Percentiles rank a stretch among this genome's conserved stretches.
Evolutionary conservation across 2,113 vertebrate genomes (phyloP).

Genomic region (Anguilla japonica): DNA sequence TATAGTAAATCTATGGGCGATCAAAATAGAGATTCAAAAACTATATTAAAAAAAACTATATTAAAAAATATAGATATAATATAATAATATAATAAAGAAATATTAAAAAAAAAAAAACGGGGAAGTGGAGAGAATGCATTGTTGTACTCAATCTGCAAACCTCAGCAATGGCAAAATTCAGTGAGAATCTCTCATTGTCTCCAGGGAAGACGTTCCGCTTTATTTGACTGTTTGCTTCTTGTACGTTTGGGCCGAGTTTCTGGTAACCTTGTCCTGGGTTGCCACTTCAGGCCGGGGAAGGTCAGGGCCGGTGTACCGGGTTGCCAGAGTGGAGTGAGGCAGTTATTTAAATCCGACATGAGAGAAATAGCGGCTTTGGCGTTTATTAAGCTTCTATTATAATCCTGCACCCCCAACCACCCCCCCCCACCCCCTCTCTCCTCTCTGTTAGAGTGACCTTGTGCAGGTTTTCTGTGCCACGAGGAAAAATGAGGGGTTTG

Average conservation of each 20-base stretch:
- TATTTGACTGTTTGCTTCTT: background rate
- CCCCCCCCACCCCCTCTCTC: background rate
- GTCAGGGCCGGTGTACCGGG: too few species aligned
- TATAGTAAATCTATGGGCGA: too few species aligned
- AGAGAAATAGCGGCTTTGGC: background rate
- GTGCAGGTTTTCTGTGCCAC: slow-evolving; percentile 2
- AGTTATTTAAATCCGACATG: background rate
- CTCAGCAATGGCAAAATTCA: background rate
- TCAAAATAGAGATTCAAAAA: too few species aligned
- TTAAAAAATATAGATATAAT: too few species aligned
- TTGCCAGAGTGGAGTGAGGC: background rate
- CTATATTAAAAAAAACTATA: too few species aligned
- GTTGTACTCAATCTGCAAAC: background rate
- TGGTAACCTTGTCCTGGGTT: background rate
- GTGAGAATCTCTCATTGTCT: background rate
- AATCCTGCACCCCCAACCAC: background rate
- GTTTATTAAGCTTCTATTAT: background rate
- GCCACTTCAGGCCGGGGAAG: too few species aligned
- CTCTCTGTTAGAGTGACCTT: slow-evolving; percentile 14
- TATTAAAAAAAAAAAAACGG: too few species aligned
- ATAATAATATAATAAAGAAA: too few species aligned
- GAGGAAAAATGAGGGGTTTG: background rate
- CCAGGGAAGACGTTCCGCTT: background rate
- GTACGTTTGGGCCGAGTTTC: background rate
- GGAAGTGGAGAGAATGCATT: too few species aligned